Percentiles rank a stretch among this genome's conserved stretches.
Conservation (phyloP, 2,888 invertebrate genomes). For the Ypsolopha scabrella region DNA sequence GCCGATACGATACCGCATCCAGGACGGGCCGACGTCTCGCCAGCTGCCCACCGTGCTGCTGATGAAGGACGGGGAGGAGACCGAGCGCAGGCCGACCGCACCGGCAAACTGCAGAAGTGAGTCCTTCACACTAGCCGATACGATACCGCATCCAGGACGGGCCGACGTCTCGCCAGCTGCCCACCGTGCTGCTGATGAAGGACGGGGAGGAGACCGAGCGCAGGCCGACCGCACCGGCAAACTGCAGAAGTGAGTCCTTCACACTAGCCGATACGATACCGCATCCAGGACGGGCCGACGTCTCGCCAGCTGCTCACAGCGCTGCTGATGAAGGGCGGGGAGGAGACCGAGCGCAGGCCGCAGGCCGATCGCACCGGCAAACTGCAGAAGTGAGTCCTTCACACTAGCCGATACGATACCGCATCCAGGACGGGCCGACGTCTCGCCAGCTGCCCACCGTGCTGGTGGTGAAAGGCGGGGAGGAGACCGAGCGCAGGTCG, state of each 20-base stretch:
- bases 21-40: conserved; percentile 89
- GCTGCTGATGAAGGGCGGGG: conserved; percentile 86
- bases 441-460: conserved; percentile 95
- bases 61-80: conserved; percentile 87
- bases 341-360: conserved; percentile 86
- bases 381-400: conserved; percentile 74
- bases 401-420: no score
- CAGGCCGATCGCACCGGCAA: conserved; percentile 84
- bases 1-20: no score
- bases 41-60: conserved; percentile 93
- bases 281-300: conserved; percentile 88
- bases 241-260: conserved; percentile 83
- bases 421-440: conserved; percentile 88
- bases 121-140: no score
- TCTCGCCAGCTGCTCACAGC: conserved; percentile 95
- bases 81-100: conserved; percentile 83
- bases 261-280: no score
- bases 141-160: conserved; percentile 88
- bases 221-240: conserved; percentile 87
- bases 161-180: conserved; percentile 92
- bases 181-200: conserved; percentile 87
- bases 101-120: conserved; percentile 86
- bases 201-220: conserved; percentile 86
- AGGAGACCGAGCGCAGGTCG: conserved; percentile 86
- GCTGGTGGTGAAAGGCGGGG: conserved; percentile 86